Evolutionary conservation across 2,797 vertebrate genomes (phyloP), one percentile per base, ranked within the genome.

Genomic region (Gorsachius magnificus): DNA sequence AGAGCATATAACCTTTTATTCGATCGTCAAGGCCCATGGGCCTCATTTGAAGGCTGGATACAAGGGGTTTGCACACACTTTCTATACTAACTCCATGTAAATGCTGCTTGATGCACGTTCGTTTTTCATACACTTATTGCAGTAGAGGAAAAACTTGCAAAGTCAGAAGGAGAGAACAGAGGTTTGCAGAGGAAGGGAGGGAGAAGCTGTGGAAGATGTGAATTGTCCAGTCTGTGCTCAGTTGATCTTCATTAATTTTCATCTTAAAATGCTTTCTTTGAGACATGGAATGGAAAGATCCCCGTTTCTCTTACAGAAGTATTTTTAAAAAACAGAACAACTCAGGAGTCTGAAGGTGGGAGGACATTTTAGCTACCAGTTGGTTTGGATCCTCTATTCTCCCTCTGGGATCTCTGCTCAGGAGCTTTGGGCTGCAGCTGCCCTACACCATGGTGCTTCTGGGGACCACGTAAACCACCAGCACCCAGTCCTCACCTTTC

Each of bases 401-500:
- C 11, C 24, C 21, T 70, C 50, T 61, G 68, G 43, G 28, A 31
- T 95, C 29, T 61, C 43, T 2, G 0, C 48, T 57, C 43, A 63
- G 35, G 26, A 76, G 61, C 36, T 29, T 65, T 75, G 26, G 19
- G 33, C 61, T 89, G 83, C 75, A 74, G 74, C 71, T 81, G 33
- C 43, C 29, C 7, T 45, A 36, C 5, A 21, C 12, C 31, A 16
- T 0, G 0, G 11, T 26, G 35, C 21, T 87, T 80, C 31, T 79
- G 74, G 14, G 25, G 19, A 87, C 43, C 58, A 38, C 1, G 0
- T 48, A 64, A 90, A 50, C 53, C 25, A 35, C 22, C 56, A 76
- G 35, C 74, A 5, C 50, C 46, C 58, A 50, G 11, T 25, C 45
- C 29, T 77, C 2, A 1, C 41, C 13, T 68, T 93, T 65, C 56